Conservation (phyloP, 2,113 vertebrate genomes). For the Coturnix japonica region DNA sequence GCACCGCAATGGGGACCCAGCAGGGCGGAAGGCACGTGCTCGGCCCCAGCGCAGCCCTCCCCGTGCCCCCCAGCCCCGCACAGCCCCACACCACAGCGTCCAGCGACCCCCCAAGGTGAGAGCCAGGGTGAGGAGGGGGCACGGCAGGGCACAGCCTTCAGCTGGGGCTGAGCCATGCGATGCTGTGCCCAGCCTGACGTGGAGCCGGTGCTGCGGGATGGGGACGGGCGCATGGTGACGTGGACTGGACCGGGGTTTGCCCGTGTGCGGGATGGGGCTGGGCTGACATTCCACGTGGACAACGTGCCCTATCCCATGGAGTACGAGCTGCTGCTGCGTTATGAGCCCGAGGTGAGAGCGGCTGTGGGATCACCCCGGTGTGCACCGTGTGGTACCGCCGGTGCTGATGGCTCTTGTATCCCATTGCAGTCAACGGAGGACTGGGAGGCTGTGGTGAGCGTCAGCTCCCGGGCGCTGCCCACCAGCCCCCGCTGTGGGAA, state of each 20-base stretch:
- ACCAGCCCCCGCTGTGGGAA: slow-evolving; percentile 86
- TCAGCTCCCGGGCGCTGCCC: slow-evolving; percentile 80
- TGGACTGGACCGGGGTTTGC: slow-evolving; percentile 86
- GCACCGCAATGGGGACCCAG: slow-evolving; percentile 55
- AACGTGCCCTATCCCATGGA: slow-evolving; percentile 87
- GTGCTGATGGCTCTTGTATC: not conserved
- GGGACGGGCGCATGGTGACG: slow-evolving; percentile 74
- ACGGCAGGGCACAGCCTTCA: rapidly evolving
- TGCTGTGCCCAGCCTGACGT: slow-evolving; percentile 77
- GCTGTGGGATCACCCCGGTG: rapidly evolving
- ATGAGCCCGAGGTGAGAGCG: slow-evolving; percentile 82
- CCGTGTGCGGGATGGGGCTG: slow-evolving; percentile 83
- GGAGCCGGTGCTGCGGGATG: slow-evolving; percentile 71
- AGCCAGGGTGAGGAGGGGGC: rapidly evolving
- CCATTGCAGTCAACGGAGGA: slow-evolving; percentile 84
- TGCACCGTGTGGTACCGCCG: rapidly evolving
- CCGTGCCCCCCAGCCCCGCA: slow-evolving; percentile 67
- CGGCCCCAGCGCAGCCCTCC: slow-evolving; percentile 65
- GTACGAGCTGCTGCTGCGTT: slow-evolving; percentile 87
- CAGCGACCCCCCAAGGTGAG: slow-evolving; percentile 83
- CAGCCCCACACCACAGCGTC: slow-evolving; percentile 66
- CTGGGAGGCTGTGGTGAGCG: slow-evolving; percentile 86
- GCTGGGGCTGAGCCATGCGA: not conserved
- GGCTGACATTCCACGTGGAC: slow-evolving; percentile 83
- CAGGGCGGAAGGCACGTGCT: slow-evolving; percentile 73